These are phyloP conservation scores for Eremophila alpestris DNA, from an alignment of 2,797 vertebrate species.

Conservation along the genomic window DNA sequence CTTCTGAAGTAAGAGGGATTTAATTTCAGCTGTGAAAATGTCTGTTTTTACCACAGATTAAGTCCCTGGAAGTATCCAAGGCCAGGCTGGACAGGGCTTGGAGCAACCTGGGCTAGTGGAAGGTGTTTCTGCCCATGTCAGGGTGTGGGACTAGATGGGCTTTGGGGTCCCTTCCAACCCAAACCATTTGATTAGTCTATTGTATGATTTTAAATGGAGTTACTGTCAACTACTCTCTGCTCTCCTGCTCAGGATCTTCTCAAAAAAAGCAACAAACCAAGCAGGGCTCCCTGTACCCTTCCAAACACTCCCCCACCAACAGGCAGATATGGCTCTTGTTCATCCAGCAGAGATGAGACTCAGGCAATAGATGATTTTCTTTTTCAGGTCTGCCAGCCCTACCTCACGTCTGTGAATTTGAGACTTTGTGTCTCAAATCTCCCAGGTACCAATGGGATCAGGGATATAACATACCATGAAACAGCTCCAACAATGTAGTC, in stretches of 20 bases:
- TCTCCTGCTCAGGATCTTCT: background rate
- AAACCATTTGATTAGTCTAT: background rate
- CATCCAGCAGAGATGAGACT: background rate
- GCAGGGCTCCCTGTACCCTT: background rate
- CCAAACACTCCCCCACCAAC: background rate
- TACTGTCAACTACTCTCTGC: background rate
- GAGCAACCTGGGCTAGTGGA: background rate
- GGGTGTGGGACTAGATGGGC: background rate
- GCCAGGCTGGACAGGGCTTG: background rate
- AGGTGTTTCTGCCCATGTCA: background rate
- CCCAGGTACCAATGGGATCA: background rate
- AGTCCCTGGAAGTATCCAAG: background rate
- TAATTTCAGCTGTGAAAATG: background rate
- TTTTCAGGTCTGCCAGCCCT: background rate
- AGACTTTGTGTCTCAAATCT: background rate
- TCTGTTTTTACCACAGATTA: background rate
- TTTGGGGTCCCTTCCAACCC: background rate
- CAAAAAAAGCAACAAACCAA: background rate
- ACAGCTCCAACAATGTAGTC: background rate
- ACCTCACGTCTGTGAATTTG: background rate
- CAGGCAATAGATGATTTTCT: background rate
- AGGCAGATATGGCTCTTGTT: background rate
- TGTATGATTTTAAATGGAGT: background rate
- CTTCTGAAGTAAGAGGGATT: background rate
- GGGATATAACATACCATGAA: background rate